These are phyloP conservation scores for Elgonia sp. DNA, from an alignment of 2,888 invertebrate species.

Conservation along the genomic window DNA sequence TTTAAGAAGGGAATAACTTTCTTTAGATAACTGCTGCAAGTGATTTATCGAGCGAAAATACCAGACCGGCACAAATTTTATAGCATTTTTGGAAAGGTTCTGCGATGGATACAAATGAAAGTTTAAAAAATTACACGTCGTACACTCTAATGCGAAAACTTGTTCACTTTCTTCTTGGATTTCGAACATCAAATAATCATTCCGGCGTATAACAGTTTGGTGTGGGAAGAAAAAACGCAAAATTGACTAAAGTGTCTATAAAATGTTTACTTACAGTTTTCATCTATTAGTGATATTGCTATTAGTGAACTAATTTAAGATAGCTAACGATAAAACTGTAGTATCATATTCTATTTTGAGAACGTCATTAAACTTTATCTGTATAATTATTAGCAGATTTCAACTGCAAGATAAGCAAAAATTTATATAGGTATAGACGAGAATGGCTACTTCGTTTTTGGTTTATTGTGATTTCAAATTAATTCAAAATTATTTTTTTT, in stretches of 20 bases:
- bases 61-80: background rate
- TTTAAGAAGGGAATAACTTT: conserved; percentile 1
- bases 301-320: conserved; percentile 25
- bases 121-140: conserved; percentile 11
- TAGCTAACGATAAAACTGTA: conserved; percentile 19
- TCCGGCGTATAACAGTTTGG: background rate
- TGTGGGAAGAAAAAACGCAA: background rate
- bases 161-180: background rate
- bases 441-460: too few relatives aligned
- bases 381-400: conserved; percentile 21
- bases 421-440: background rate
- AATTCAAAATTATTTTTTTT: too few relatives aligned
- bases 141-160: background rate
- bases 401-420: background rate
- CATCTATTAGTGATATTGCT: conserved; percentile 18
- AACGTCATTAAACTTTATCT: conserved; percentile 37
- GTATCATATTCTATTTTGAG: conserved; percentile 22
- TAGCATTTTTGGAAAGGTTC: conserved; percentile 18
- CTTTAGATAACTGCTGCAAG: conserved; percentile 26
- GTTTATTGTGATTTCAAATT: too few relatives aligned
- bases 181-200: conserved; percentile 3
- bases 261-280: conserved; percentile 14
- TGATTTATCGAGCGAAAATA: conserved; percentile 34
- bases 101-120: conserved; percentile 13
- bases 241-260: conserved; percentile 5